A percentile compares a stretch with the other conserved stretches of the same genome.
These are phyloP conservation scores for Campylomormyrus tamandua DNA, from an alignment of 2,113 vertebrate species.

Conservation along the genomic window DNA sequence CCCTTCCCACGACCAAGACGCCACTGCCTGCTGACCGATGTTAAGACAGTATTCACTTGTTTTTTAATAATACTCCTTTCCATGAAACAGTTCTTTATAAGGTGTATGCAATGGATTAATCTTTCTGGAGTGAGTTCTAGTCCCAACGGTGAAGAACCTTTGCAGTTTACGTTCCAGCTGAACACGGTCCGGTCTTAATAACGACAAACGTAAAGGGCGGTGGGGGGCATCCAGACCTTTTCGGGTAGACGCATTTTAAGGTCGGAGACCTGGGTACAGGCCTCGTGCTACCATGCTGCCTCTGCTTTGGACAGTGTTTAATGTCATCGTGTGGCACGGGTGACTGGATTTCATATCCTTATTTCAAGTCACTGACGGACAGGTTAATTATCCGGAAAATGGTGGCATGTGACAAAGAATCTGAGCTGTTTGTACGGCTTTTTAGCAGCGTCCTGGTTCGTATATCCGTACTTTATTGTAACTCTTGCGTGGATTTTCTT, in stretches of 20 bases:
- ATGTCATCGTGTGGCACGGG: background rate
- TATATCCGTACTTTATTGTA: background rate
- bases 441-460: background rate
- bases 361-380: background rate
- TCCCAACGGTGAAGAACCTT: background rate
- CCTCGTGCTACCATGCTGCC: background rate
- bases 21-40: background rate
- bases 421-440: background rate
- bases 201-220: background rate
- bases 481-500: slow-evolving; percentile 17
- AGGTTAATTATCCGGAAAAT: background rate
- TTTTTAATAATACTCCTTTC: background rate
- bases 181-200: background rate
- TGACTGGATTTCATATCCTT: background rate
- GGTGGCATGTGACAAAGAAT: background rate
- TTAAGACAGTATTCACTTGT: background rate
- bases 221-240: background rate
- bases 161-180: background rate
- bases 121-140: background rate
- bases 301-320: background rate
- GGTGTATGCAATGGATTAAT: background rate
- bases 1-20: background rate
- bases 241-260: background rate
- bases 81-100: background rate
- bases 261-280: background rate